Evolutionary conservation across 2,113 vertebrate species (phyloP), one percentile per base, ranked within the genome.

Genomic region (Tragelaphus strepsiceros): DNA sequence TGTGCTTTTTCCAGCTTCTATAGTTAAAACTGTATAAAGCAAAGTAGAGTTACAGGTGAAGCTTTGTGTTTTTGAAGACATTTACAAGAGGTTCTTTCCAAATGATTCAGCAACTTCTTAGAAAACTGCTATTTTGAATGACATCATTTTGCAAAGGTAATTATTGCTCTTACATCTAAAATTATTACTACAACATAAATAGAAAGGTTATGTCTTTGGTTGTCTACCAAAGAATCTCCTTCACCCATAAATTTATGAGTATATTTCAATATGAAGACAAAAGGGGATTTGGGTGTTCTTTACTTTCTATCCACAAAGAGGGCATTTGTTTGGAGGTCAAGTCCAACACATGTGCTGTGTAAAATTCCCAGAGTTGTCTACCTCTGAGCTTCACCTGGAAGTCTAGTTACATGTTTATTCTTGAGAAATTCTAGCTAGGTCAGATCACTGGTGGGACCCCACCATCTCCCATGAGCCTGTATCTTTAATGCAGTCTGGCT

Each of bases 191-290:
- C 2, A 6, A 1, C 17, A 56, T 88, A 30, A 90, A 91, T 61
- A 16, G 35, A 89, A 59, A 80, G 3, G 74, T 91, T 81, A 32
- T 82, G n/a, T 89, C 16, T 86, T 46, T 89, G 64, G 6, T 58
- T 91, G 5, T 43, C 32, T 85, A 87, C 28, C 71, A 46, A 82
- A 61, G 61, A 82, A 77, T 39, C 26, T 87, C 74, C 16, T 91
- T 77, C 26, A 67, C 49, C 53, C 74, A 43, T 30, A 84, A 39
- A 82, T 39, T 77, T 88, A 59, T 51, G 9, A 49, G 21, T 43
- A 9, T 77, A 91, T 89, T 98, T 96, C 89, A 46, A 84, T 59
- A 85, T 91, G n/a, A 91, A 59, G 46, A 56, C 59, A 88, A 88
- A 88, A 53, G 7, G 39, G 16, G 16, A 6, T 78, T 77, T 82